Evolutionary conservation across 1,140 invertebrate species (phyloP), one percentile per base, ranked within the genome.

Genomic region (Harpegnathos saltator): DNA sequence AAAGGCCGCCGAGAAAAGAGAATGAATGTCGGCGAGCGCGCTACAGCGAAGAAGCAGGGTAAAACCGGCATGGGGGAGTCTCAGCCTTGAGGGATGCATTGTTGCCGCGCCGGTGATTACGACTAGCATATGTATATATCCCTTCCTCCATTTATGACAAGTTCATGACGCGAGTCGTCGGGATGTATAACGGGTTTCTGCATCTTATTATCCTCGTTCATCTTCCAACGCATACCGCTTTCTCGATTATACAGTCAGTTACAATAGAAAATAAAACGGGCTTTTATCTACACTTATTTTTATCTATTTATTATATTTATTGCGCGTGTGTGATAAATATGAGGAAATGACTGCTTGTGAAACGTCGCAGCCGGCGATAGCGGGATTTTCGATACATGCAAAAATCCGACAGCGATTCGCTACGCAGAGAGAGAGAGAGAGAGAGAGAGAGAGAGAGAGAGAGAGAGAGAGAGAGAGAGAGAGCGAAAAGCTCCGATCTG

Each of bases 101-200:
- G 91, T 91, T 88, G 81, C 86, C 89, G 83, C 84, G 82, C 80
- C 75, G 86, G 86, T 93, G 91, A 93, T 92, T 92, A 91, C 86
- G 81, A 87, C 74, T 50, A 52, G 59, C 58, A 65, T 83, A 54
- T 87, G 65, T 72, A 54, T 87, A 62, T 72, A 82, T 80, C 62
- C 81, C 61, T 69, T 44, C 81, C 48, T 56, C 56, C 54, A 54
- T 75, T 56, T 83, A n/a, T 33, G n/a, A n/a, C 33, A 82, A 85
- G 65, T 82, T 88, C 66, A 74, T 38, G 33, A 63, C 19, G 33
- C 62, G 24, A 80, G 62, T 82, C 44, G 77, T 87, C 62, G 65
- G 72, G 74, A 69, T 86, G 87, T n/a, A n/a, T n/a, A n/a, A 84
- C 54, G 65, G 66, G 86, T 86, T 83, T 58, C 44, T 15, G 63